phyloP scores from a whole-genome alignment of 2,888 invertebrate species.

The Dynastes grantii region DNA sequence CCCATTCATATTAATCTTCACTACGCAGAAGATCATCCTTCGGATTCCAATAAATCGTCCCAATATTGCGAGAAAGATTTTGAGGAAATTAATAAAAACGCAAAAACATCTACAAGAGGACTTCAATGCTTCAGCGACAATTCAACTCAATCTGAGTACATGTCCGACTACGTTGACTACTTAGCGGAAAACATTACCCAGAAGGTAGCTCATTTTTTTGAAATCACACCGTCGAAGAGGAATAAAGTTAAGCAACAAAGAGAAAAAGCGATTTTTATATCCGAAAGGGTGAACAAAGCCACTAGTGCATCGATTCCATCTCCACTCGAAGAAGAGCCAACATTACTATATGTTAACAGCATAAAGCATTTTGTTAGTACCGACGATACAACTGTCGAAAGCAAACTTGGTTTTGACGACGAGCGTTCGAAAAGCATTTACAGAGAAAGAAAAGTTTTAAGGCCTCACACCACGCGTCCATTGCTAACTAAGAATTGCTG shows the following conservation, averaged over 20 bases:
- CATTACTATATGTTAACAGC: constrained; percentile 36
- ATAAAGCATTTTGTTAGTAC: constrained; percentile 28
- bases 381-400: constrained; percentile 40
- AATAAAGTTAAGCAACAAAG: neutral
- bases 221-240: constrained; percentile 29
- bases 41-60: constrained; percentile 20
- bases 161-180: constrained; percentile 6
- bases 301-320: constrained; percentile 10
- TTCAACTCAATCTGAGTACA: constrained; percentile 28
- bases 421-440: neutral
- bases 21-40: constrained; percentile 10
- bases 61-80: constrained; percentile 41
- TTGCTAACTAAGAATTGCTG: constrained; percentile 40
- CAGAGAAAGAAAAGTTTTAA: neutral
- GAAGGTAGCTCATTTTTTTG: constrained; percentile 44
- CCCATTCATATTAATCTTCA: constrained; percentile 39
- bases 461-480: neutral
- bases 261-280: neutral
- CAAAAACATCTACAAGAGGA: constrained; percentile 44
- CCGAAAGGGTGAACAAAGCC: neutral
- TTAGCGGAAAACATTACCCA: constrained; percentile 24
- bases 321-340: constrained; percentile 6
- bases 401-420: constrained; percentile 14
- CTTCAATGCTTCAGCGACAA: constrained; percentile 36
- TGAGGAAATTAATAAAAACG: constrained; percentile 11